Base-by-base conservation (phyloP, 2,888 invertebrate genomes). In the Agrochola macilenta region DNA sequence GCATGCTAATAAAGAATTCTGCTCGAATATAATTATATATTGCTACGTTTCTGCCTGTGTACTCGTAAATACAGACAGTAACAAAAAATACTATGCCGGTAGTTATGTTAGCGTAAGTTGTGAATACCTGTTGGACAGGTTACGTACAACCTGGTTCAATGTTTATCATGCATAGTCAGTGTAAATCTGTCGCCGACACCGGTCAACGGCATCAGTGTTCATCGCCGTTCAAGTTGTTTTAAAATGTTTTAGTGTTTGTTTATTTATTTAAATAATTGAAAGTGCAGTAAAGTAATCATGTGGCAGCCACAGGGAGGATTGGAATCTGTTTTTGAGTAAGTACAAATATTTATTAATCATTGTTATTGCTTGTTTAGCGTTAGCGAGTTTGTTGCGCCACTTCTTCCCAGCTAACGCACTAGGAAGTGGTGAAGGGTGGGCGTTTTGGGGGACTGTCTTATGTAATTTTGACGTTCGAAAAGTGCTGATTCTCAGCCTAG, bases 251-350 rank as follows among this genome's bases (percentile, higher is more conserved):
- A 72, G 60, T 76, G 49, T 78, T 78, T 79, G 17, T 71, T 68
- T 66, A 63, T 35, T 66, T 74, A 54, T 26, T 64, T 46, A 23
- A n/a, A 70, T 35, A 30, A 46, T 26, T 58, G 5, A 20, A 63
- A 68, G 71, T 77, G 70, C 26, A 85, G 14, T 14, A 46, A 14
- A 46, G 0, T 46, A 46, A 91, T 69, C 58, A 93, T 93, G 93
- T 93, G 93, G 93, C 88, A 87, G 46, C 84, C 89, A 14, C 76
- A 83, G 43, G 90, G 89, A 74, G 91, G 91, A 81, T 83, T 92
- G 63, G 89, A 90, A 46, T 69, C 79, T 5, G 85, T 93, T 58
- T 74, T 92, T 30, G 80, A 88, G 94, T 94, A 87, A 94, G 94
- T 93, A 90, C 3, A 12, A 54, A 35, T 76, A 35, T 78, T 71